Evolutionary conservation across 2,888 invertebrate species (phyloP).

Genomic region (Lepidocyrtinus sp.): DNA sequence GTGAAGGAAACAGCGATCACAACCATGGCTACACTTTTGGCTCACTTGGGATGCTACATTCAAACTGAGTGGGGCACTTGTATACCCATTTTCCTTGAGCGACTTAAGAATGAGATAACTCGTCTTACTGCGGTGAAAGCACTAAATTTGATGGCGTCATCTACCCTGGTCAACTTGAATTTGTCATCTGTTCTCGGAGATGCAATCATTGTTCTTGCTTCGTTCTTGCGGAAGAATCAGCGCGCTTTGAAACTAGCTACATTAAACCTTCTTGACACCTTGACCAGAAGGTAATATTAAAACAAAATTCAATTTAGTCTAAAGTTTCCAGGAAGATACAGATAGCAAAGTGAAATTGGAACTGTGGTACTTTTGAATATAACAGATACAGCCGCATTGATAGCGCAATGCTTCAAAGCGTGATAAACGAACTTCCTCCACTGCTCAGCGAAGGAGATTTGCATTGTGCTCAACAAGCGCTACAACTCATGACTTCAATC

Average conservation of each 20-base stretch:
- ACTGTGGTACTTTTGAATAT: too few relatives aligned
- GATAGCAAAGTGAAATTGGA: conserved; percentile 1
- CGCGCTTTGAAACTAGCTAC: conserved; percentile 94
- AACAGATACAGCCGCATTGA: conserved; percentile 67
- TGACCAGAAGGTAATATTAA: conserved; percentile 75
- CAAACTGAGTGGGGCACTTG: conserved; percentile 84
- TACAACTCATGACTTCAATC: conserved; percentile 86
- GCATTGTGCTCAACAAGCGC: conserved; percentile 94
- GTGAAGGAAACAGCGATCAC: conserved; percentile 98
- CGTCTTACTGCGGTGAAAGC: conserved; percentile 97
- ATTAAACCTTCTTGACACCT: conserved; percentile 88
- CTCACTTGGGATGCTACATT: conserved; percentile 81
- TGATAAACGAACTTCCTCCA: conserved; percentile 81
- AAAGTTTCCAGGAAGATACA: not conserved
- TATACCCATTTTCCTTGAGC: conserved; percentile 94
- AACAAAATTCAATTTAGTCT: not conserved
- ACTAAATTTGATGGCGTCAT: conserved; percentile 92
- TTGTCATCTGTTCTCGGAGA: conserved; percentile 78
- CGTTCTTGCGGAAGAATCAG: conserved; percentile 97
- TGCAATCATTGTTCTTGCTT: conserved; percentile 91
- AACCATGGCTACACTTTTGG: conserved; percentile 95
- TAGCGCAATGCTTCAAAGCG: conserved; percentile 61
- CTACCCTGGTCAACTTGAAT: conserved; percentile 77
- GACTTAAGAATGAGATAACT: conserved; percentile 97
- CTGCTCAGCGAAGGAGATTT: conserved; percentile 94